These are phyloP conservation scores for Polyommatus iphigenia DNA, from an alignment of 2,888 invertebrate genomes.

Conservation along the genomic window DNA sequence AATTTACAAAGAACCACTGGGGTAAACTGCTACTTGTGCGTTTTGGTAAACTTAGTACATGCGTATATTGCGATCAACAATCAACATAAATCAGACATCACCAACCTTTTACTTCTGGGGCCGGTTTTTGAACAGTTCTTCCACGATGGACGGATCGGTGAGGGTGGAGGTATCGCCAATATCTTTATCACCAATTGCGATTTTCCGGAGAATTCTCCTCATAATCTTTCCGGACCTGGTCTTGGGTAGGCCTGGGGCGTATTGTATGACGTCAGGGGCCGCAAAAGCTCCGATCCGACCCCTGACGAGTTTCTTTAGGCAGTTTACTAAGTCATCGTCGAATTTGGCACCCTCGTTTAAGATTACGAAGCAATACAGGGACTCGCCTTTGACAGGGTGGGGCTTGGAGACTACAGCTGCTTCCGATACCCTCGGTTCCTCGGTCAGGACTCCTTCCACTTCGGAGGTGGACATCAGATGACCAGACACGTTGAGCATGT, in stretches of 20 bases:
- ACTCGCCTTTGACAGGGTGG: slow-evolving; percentile 97
- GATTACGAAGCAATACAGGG: slow-evolving; percentile 97
- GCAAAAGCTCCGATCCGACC: slow-evolving; percentile 97
- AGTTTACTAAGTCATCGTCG: slow-evolving; percentile 84
- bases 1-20: neutral
- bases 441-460: slow-evolving; percentile 90
- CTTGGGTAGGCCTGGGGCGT: slow-evolving; percentile 96
- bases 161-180: slow-evolving; percentile 97
- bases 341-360: slow-evolving; percentile 88
- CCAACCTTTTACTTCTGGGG: slow-evolving; percentile 59
- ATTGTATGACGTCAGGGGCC: slow-evolving; percentile 95
- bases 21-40: slow-evolving; percentile 12
- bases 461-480: slow-evolving; percentile 99
- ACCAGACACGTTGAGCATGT: slow-evolving; percentile 99
- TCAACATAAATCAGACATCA: neutral
- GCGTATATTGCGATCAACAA: neutral
- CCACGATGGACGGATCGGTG: slow-evolving; percentile 94
- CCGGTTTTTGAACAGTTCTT: slow-evolving; percentile 86
- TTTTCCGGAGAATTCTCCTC: slow-evolving; percentile 95
- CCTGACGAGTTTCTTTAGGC: slow-evolving; percentile 89
- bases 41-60: neutral
- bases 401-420: slow-evolving; percentile 98
- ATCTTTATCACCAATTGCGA: slow-evolving; percentile 92
- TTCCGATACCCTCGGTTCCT: slow-evolving; percentile 90
- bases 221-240: slow-evolving; percentile 99